A percentile compares a stretch with the other conserved stretches of the same genome.
These are phyloP conservation scores for Aspidapion aeneum DNA, from an alignment of 2,888 invertebrate species.

Conservation along the genomic window DNA sequence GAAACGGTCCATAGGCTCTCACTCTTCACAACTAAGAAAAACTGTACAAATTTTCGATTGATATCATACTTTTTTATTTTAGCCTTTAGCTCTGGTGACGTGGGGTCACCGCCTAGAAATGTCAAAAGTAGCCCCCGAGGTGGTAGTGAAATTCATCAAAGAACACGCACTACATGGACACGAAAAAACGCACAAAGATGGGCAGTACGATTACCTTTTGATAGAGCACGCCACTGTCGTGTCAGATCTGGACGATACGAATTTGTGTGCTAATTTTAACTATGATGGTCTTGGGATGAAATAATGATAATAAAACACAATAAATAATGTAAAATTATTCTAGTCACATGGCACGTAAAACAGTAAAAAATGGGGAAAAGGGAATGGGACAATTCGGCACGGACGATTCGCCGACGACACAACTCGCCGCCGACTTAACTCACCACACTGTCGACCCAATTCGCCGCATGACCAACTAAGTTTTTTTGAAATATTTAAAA, in stretches of 20 bases:
- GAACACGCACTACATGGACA: conserved; percentile 58
- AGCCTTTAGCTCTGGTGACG: conserved; percentile 71
- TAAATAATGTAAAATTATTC: too few relatives aligned
- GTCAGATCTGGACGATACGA: conserved; percentile 46
- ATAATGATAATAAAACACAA: conserved; percentile 6
- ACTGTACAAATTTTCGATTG: too few relatives aligned
- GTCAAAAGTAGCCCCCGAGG: conserved; percentile 58
- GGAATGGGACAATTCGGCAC: too few relatives aligned
- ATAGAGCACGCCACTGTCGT: conserved; percentile 47
- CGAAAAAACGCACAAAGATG: conserved; percentile 52
- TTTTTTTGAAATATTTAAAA: too few relatives aligned
- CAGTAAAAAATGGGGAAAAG: too few relatives aligned
- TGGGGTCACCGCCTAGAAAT: conserved; percentile 74
- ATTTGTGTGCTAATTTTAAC: conserved; percentile 45
- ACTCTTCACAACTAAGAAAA: too few relatives aligned
- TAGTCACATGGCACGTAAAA: too few relatives aligned
- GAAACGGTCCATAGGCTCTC: too few relatives aligned
- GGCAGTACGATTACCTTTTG: conserved; percentile 53
- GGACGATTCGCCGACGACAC: too few relatives aligned
- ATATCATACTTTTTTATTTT: conserved; percentile 42
- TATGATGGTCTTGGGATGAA: conserved; percentile 24
- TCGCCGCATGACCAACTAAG: too few relatives aligned
- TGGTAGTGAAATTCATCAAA: conserved; percentile 61
- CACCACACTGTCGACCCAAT: too few relatives aligned
- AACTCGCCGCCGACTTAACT: too few relatives aligned